These are phyloP conservation scores for Myanophis thanlyinensis DNA, from an alignment of 2,113 vertebrate genomes.

Conservation along the genomic window DNA sequence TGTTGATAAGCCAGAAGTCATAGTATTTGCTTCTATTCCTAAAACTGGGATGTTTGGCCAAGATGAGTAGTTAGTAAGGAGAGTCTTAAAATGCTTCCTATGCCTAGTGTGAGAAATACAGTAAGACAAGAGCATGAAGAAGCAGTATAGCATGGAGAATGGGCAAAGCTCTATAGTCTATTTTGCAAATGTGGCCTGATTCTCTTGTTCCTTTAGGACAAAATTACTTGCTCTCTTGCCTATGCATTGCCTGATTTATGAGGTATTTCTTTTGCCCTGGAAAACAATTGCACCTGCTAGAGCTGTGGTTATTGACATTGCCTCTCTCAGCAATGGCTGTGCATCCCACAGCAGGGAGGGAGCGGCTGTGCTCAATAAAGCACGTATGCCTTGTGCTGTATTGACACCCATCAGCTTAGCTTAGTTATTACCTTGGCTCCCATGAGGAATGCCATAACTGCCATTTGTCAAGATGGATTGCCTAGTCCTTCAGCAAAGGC, in stretches of 20 bases:
- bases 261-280: conserved; percentile 6
- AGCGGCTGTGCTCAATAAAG: conserved; percentile 13
- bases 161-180: background rate
- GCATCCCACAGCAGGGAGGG: background rate
- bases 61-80: background rate
- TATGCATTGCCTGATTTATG: background rate
- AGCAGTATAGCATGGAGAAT: background rate
- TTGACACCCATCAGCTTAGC: conserved; percentile 4
- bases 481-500: background rate
- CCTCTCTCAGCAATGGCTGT: background rate
- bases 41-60: background rate
- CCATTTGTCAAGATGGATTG: background rate
- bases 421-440: background rate
- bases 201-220: background rate
- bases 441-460: background rate
- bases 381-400: background rate
- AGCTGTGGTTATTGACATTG: conserved; percentile 14
- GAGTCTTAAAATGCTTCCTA: background rate
- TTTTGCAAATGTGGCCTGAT: background rate
- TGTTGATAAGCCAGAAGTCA: background rate
- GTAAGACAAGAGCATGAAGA: background rate
- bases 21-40: background rate
- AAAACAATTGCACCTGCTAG: background rate
- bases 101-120: background rate
- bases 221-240: background rate